These are phyloP conservation scores for Trichomalopsis sarcophagae DNA, from an alignment of 1,140 invertebrate genomes.

Conservation along the genomic window DNA sequence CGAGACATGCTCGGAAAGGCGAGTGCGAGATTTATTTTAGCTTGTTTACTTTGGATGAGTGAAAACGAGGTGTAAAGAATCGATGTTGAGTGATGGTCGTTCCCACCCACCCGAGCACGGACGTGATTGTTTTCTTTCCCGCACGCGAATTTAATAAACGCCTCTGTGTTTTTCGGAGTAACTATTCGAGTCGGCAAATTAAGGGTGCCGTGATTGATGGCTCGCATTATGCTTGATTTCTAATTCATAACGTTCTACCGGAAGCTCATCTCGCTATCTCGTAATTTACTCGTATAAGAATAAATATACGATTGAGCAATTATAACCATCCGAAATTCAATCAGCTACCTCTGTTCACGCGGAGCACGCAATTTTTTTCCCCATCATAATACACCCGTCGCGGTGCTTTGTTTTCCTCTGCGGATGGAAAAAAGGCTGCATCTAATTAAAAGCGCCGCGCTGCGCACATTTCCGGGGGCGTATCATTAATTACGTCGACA, in stretches of 20 bases:
- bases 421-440: background rate
- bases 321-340: background rate
- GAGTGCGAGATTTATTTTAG: conserved; percentile 70
- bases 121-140: conserved; percentile 50
- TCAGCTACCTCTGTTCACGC: no score
- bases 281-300: no score
- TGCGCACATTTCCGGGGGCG: background rate
- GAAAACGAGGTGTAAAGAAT: conserved; percentile 51
- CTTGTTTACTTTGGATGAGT: conserved; percentile 71
- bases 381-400: no score
- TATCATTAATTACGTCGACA: conserved; percentile 11
- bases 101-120: background rate
- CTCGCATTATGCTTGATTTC: no score
- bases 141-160: conserved; percentile 58
- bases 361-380: background rate
- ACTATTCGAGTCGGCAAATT: background rate
- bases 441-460: conserved; percentile 1
- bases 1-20: conserved; percentile 1
- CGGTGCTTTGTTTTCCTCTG: background rate
- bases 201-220: background rate
- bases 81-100: conserved; percentile 34
- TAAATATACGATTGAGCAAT: no score
- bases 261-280: no score
- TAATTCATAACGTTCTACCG: no score
- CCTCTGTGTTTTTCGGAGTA: background rate